Evolutionary conservation across 2,797 vertebrate genomes (phyloP).

Genomic region (Coregonus ussuriensis): DNA sequence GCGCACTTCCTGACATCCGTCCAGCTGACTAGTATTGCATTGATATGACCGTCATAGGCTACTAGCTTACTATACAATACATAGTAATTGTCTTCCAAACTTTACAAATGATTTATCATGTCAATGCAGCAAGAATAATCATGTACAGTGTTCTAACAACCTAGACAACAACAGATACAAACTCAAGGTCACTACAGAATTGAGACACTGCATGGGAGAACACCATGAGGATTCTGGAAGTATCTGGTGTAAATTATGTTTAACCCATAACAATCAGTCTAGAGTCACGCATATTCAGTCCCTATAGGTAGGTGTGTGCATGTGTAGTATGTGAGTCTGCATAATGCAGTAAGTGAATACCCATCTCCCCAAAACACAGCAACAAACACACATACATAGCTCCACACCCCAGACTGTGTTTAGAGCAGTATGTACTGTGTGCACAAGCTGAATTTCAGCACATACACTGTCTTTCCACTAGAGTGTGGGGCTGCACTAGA

Average conservation of each 20-base stretch:
- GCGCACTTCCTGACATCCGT: constrained; percentile 38
- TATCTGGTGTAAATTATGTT: too few species aligned
- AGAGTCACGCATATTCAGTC: too few species aligned
- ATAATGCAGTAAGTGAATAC: too few species aligned
- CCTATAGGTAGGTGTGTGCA: too few species aligned
- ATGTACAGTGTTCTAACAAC: neutral
- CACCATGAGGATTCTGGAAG: too few species aligned
- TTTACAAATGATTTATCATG: neutral
- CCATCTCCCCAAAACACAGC: neutral
- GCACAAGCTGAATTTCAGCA: neutral
- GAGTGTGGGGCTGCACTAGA: constrained; percentile 36
- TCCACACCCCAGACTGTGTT: neutral
- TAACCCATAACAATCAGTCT: too few species aligned
- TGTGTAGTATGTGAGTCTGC: too few species aligned
- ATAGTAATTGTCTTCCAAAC: neutral
- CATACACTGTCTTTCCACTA: constrained; percentile 28
- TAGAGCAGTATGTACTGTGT: neutral
- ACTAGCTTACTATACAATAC: neutral
- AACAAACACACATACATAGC: neutral
- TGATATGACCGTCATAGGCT: neutral
- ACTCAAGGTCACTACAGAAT: neutral
- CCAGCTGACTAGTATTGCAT: neutral
- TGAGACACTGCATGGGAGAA: neutral
- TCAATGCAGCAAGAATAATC: neutral
- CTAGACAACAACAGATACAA: neutral